Evolutionary conservation across 2,888 invertebrate species (phyloP), one percentile per base, ranked within the genome.

Genomic region (Cynaeus angustus): DNA sequence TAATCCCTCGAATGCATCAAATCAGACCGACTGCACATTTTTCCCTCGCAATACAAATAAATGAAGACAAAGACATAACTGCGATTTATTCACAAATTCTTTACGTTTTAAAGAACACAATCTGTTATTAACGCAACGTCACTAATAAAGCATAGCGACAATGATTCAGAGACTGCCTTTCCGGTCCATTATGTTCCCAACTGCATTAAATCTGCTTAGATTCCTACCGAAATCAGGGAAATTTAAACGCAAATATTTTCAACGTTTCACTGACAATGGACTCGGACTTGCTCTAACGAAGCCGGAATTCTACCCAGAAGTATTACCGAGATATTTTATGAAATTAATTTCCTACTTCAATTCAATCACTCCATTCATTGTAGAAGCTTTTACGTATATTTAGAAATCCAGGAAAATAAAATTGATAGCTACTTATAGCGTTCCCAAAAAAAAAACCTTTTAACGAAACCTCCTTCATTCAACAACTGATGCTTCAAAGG

Each of bases 1-100:
- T 62, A 62, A 62, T 62, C 50, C 62, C 52, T 48, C 50, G 62
- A 62, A 62, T 62, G 52, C 52, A 62, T 62, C 62, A 41, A 62
- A 62, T 62, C 62, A 62, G 41, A 61, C 50, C 45, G 50, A 33
- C 55, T 38, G 55, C 16, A 28, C 45, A 59, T 43, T 59, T 59
- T 59, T 58, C 14, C 26, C n/a, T 33, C n/a, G 33, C 33, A 33
- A n/a, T n/a, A 33, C 33, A 33, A 33, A 50, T 50, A 50, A 28
- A 50, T 50, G 50, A n/a, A 26, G 10, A 56, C 41, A 56, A 41
- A 56, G 56, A 9, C 16, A 9, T 53, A 56, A 41, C 56, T 56
- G 43, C 56, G 43, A 43, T 56, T 21, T 21, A 21, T 41, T 12
- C 14, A 30, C 45, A 43, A 45, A 3, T 46, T 59, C 33, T n/a